Evolutionary conservation across 2,888 invertebrate species (phyloP).

Genomic region (Diplolepis rosae): DNA sequence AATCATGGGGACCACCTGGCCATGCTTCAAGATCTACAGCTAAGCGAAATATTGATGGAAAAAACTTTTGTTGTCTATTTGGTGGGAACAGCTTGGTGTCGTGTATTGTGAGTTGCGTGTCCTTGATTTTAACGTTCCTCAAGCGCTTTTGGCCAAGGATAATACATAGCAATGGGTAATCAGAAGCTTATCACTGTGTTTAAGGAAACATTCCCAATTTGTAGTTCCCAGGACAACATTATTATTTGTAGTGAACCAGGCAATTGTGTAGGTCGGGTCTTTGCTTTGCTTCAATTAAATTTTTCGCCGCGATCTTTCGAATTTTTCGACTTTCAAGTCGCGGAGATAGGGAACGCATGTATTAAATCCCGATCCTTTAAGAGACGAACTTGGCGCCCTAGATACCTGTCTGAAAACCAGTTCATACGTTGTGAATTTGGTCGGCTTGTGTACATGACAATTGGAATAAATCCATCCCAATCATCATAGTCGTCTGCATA

Average conservation of each 20-base stretch:
- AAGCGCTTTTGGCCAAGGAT: too few relatives aligned
- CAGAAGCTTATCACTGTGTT: not conserved
- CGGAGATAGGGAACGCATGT: not conserved
- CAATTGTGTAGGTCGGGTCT: not conserved
- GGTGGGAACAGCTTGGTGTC: too few relatives aligned
- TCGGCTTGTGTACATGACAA: not conserved
- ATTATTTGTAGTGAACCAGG: not conserved
- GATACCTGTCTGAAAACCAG: not conserved
- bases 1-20: too few relatives aligned
- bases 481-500: not conserved
- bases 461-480: not conserved
- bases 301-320: not conserved
- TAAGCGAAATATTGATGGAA: too few relatives aligned
- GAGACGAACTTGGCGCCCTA: not conserved
- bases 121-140: too few relatives aligned
- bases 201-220: not conserved
- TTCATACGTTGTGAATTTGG: conserved; percentile 22
- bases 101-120: too few relatives aligned
- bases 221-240: not conserved
- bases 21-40: too few relatives aligned
- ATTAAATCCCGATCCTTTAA: not conserved
- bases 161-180: not conserved
- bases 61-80: too few relatives aligned
- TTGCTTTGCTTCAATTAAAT: not conserved
- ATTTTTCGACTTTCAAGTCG: not conserved